Conservation (phyloP, 2,113 vertebrate genomes). For the Cyrtonyx montezumae region DNA sequence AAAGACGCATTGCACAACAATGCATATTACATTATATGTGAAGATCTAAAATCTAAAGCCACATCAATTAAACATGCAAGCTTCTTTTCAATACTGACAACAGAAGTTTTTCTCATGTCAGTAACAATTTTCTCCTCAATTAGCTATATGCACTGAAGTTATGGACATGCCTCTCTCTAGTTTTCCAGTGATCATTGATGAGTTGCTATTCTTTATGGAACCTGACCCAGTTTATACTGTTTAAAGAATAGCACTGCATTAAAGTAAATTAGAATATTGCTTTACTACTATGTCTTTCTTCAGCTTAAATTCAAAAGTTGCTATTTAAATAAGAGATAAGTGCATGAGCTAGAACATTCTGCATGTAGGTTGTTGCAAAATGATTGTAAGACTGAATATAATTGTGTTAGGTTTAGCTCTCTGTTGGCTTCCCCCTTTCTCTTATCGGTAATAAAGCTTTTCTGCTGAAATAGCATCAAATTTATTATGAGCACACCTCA, state of each 20-base stretch:
- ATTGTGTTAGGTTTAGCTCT: neutral
- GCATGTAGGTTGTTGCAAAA: neutral
- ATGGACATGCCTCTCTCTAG: neutral
- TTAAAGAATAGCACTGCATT: neutral
- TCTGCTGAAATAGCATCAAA: neutral
- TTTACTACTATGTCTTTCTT: neutral
- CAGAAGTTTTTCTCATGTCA: neutral
- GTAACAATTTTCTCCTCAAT: neutral
- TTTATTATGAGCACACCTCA: neutral
- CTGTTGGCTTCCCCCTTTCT: neutral
- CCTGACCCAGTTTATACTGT: neutral
- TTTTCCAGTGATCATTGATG: neutral
- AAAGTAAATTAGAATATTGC: neutral
- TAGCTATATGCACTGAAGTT: neutral
- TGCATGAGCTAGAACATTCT: neutral
- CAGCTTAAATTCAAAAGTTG: neutral
- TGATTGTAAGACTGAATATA: neutral
- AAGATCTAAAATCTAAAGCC: neutral
- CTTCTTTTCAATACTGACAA: neutral
- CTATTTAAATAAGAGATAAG: neutral
- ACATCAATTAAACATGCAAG: neutral
- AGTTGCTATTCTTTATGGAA: neutral
- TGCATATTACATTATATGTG: neutral
- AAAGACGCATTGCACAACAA: neutral
- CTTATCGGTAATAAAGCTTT: neutral